Evolutionary conservation across 2,888 invertebrate genomes (phyloP).

Genomic region (Leptura quadrifasciata): DNA sequence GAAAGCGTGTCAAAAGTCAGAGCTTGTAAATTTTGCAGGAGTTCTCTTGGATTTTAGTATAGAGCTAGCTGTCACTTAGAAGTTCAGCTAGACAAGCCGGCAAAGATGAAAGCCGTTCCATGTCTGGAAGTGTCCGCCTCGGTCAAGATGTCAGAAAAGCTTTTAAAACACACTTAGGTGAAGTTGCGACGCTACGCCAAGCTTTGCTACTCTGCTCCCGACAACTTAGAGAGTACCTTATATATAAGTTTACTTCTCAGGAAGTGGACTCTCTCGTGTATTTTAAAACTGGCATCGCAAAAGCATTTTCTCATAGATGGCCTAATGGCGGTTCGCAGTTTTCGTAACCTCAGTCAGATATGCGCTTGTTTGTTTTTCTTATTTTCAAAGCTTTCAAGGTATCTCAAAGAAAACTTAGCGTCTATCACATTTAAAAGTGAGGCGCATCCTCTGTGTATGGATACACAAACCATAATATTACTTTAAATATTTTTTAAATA

Average conservation of each 20-base stretch:
- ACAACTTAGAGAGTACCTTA: conserved; percentile 41
- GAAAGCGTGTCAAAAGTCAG: conserved; percentile 61
- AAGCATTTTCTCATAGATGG: conserved; percentile 69
- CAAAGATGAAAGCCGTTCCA: conserved; percentile 74
- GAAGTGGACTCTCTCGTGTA: conserved; percentile 67
- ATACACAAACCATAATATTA: no score
- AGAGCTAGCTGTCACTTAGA: conserved; percentile 63
- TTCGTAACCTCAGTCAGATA: conserved; percentile 35
- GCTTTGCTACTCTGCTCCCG: conserved; percentile 45
- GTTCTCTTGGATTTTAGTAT: conserved; percentile 52
- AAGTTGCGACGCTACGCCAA: conserved; percentile 55
- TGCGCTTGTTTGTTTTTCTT: conserved; percentile 25
- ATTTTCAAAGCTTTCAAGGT: conserved; percentile 26
- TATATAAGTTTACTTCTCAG: conserved; percentile 57
- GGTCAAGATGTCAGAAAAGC: conserved; percentile 76
- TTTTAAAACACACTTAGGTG: conserved; percentile 74
- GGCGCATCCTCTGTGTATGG: no score
- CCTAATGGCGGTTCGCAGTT: conserved; percentile 68
- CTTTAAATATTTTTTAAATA: no score
- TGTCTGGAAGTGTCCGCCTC: conserved; percentile 74
- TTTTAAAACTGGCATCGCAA: conserved; percentile 69
- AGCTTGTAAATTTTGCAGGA: conserved; percentile 58
- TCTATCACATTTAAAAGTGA: conserved; percentile 19
- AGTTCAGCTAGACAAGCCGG: conserved; percentile 62
- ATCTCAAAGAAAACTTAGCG: conserved; percentile 20